Base-by-base conservation (phyloP, 2,888 invertebrate genomes). In the Ptychoptera contaminata region DNA sequence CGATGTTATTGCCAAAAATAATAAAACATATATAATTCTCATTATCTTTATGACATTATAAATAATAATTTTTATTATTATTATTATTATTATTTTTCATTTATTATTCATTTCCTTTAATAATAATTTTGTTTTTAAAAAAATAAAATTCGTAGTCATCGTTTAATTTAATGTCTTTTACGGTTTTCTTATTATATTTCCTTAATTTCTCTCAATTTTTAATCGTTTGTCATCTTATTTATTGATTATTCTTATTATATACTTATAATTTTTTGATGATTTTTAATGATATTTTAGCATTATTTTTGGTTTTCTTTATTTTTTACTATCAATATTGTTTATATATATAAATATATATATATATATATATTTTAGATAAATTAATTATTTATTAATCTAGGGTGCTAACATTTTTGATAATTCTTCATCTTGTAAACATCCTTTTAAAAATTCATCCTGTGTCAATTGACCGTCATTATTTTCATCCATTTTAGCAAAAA, bases 401-500 rank as follows among this genome's bases (percentile, higher is more conserved):
- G 90, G 90, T 57, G 90, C 88, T 61, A 91, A 73, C 90, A 91
- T 90, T 69, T 91, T 91, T 50, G 88, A 90, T 51, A 93, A 73
- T 66, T 92, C 91, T 68, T 92, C 92, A 62, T 94, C 94, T 67
- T 93, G 91, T 62, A 94, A 80, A 67, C 96, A 96, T 48, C 94
- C 96, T 67, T 94, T 92, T 50, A 96, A 79, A 69, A 96, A 96
- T 72, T 98, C 97, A 53, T 96, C 93, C 69, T 94, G 91, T 53
- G 93, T 93, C 61, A 96, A 77, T 67, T 94, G 93, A 48, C 96
- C 96, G 67, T 98, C 97, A 70, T 92, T 91, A 75, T 98, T 97
- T 63, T 92, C 90, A 67, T 98, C 97, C 97, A 98, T 97, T 70
- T 94, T 94, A 48, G 92, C 92, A 69, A 98, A 98, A 59, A 98